These are phyloP conservation scores for Gambusia affinis DNA, from an alignment of 2,113 vertebrate species.

Conservation along the genomic window DNA sequence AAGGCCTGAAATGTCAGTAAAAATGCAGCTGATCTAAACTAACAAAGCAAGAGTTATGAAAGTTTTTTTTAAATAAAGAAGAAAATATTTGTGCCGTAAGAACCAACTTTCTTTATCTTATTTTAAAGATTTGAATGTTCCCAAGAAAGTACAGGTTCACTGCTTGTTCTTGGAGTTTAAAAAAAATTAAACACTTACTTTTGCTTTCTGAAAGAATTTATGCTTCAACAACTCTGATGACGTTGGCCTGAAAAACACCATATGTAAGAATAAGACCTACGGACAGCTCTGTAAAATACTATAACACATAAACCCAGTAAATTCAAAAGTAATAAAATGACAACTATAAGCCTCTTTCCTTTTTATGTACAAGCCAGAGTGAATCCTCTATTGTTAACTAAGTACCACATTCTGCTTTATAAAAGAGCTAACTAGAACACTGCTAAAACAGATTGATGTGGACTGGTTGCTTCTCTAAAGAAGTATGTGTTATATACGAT, in stretches of 20 bases:
- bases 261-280: slow-evolving; percentile 15
- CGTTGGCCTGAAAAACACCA: slow-evolving; percentile 85
- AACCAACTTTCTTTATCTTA: too few relatives aligned
- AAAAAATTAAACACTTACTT: slow-evolving; percentile 80
- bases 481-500: background rate
- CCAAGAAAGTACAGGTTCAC: too few relatives aligned
- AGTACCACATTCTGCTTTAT: background rate
- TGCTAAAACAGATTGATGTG: background rate
- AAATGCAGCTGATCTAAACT: too few relatives aligned
- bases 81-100: too few relatives aligned
- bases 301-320: background rate
- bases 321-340: background rate
- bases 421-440: background rate
- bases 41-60: too few relatives aligned
- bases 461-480: background rate
- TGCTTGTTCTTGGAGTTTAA: too few relatives aligned
- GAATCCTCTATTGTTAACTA: background rate
- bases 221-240: slow-evolving; percentile 93
- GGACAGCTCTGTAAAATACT: background rate
- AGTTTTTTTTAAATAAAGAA: too few relatives aligned
- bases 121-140: too few relatives aligned
- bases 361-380: background rate
- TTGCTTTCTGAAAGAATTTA: slow-evolving; percentile 98
- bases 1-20: too few relatives aligned
- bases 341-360: background rate